Evolutionary conservation across 1,140 invertebrate species (phyloP).

Genomic region (Drosophila ficusphila): DNA sequence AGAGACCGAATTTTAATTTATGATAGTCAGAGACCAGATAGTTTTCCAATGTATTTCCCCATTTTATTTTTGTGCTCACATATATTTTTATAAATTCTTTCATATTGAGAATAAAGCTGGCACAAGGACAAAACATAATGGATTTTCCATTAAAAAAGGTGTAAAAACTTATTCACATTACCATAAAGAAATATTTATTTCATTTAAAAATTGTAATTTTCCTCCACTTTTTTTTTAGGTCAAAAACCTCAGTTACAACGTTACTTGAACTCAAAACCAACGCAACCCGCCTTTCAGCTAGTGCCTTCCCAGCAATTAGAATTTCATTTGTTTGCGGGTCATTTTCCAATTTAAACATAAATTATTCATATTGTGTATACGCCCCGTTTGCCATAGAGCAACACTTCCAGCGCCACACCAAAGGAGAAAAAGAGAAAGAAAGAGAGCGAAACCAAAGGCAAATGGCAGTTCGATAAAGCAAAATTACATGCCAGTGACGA

Average conservation of each 20-base stretch:
- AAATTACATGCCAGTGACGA: constrained; percentile 42
- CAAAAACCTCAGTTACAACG: background rate
- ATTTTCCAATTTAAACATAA: constrained; percentile 62
- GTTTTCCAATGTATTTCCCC: no score
- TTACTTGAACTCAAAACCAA: background rate
- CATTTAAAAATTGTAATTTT: background rate
- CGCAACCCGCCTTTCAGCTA: constrained; percentile 10
- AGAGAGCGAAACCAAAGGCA: background rate
- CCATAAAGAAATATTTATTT: no score
- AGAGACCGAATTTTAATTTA: no score
- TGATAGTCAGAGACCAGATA: no score
- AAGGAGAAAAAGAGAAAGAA: background rate
- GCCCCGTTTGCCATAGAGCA: constrained; percentile 46
- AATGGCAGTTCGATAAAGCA: constrained; percentile 28
- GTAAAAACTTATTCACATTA: no score
- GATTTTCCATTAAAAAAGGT: no score
- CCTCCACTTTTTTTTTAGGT: background rate
- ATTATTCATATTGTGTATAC: constrained; percentile 76
- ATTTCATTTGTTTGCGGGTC: constrained; percentile 45
- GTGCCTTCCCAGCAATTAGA: constrained; percentile 45
- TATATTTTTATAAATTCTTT: no score
- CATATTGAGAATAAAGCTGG: no score
- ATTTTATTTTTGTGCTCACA: no score
- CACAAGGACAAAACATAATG: no score
- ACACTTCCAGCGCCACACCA: constrained; percentile 9